Conservation (phyloP, 2,888 invertebrate genomes). For the Galerucella pusilla region DNA sequence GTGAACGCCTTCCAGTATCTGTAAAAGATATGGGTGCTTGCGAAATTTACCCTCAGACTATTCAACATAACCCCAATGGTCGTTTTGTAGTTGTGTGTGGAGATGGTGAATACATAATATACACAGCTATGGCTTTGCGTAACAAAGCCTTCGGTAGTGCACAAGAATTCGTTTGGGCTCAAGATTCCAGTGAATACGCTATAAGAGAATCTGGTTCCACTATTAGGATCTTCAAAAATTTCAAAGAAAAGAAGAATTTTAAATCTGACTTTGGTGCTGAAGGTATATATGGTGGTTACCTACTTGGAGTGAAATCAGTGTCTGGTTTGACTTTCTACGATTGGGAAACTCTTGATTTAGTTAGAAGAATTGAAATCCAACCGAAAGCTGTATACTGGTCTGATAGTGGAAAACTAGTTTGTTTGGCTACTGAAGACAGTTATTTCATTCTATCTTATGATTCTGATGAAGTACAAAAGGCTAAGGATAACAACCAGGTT, state of each 20-base stretch:
- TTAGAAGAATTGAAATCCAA: constrained; percentile 96
- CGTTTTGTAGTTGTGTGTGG: constrained; percentile 96
- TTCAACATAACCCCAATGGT: constrained; percentile 98
- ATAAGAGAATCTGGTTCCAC: constrained; percentile 87
- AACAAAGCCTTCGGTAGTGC: constrained; percentile 99
- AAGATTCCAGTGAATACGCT: constrained; percentile 93
- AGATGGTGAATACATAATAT: constrained; percentile 99
- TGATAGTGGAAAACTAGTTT: constrained; percentile 92
- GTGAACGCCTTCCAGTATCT: constrained; percentile 91
- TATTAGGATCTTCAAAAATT: constrained; percentile 96
- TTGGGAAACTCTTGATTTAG: constrained; percentile 93
- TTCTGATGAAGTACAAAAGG: constrained; percentile 81
- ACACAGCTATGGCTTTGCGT: constrained; percentile 98
- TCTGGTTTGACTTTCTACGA: constrained; percentile 96
- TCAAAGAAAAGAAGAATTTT: constrained; percentile 95
- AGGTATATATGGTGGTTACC: constrained; percentile 61
- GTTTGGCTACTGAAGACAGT: constrained; percentile 93
- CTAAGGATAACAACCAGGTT: constrained; percentile 77
- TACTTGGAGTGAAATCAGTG: constrained; percentile 83
- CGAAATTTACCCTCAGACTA: constrained; percentile 98
- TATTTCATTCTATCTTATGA: constrained; percentile 95
- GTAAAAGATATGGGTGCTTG: constrained; percentile 99
- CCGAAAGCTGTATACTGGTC: constrained; percentile 96
- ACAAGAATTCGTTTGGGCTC: constrained; percentile 99
- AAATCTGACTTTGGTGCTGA: constrained; percentile 98